Base-by-base conservation (phyloP, 2,888 invertebrate species). In the Clitarchus hookeri region DNA sequence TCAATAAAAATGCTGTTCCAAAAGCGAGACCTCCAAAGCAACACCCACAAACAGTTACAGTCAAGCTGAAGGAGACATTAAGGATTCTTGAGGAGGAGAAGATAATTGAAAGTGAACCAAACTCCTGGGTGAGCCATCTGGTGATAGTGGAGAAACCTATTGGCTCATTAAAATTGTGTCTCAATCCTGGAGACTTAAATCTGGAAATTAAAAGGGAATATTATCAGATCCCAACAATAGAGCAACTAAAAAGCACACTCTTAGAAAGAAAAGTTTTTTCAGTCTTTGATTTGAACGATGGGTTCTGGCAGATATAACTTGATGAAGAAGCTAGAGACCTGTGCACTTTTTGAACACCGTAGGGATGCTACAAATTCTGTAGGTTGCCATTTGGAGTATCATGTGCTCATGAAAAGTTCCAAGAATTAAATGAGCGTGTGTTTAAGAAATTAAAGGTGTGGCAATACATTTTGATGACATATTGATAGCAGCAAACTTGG, bases 171-270 rank as follows among this genome's bases (percentile, higher is more conserved):
- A 79, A 90, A 44, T 79, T 90, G 19, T 90, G 90, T 87, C 83
- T 90, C 80, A 89, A 90, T 84, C 90, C 90, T 12, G 85, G 87
- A 54, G 88, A 89, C 78, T 86, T 88, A 84, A 89, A 89, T 87
- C 88, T 89, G 87, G 84, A 85, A 82, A 86, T 89, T 86, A 87
- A 85, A n/a, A 80, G 88, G 86, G 85, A 89, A 86, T 87, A 88
- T 84, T 87, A 88, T 87, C 85, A 87, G 53, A 89, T 89, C 26
- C 87, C 88, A 65, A 88, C 88, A 87, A 78, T 89, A 84, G 87
- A 90, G 83, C 88, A 88, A 11, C 19, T 6, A 25, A 26, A 9
- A 8, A 36, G 36, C 36, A 80, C 12, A 25, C 36, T 11, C 12
- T 80, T 25, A 36, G 79, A 26, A 26, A 9, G 25, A 80, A 16